Percentiles rank a stretch among this genome's conserved stretches.
Evolutionary conservation across 2,797 vertebrate genomes (phyloP).

Genomic region (Psittacula derbiana): DNA sequence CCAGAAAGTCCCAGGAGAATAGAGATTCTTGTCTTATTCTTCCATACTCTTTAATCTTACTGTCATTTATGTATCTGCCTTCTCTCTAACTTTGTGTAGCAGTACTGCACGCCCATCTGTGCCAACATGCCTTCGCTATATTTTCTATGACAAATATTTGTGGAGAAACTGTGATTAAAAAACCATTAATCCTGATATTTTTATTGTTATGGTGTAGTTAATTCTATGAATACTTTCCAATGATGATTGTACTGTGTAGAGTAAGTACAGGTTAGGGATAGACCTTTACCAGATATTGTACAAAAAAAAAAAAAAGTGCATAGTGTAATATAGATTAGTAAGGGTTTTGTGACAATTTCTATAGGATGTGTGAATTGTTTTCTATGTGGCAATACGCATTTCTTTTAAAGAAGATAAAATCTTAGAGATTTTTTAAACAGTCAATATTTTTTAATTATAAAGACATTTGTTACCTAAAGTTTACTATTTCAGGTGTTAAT

Average conservation of each 20-base stretch:
- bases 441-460: slow-evolving; percentile 82
- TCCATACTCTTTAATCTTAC: slow-evolving; percentile 45
- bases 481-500: slow-evolving; percentile 76
- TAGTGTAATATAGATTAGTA: slow-evolving; percentile 81
- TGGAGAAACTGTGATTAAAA: slow-evolving; percentile 80
- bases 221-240: slow-evolving; percentile 79
- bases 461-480: slow-evolving; percentile 81
- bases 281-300: slow-evolving; percentile 70
- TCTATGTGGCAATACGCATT: slow-evolving; percentile 79
- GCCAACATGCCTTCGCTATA: slow-evolving; percentile 77
- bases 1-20: slow-evolving; percentile 43
- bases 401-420: slow-evolving; percentile 76
- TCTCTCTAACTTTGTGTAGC: slow-evolving; percentile 64
- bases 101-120: slow-evolving; percentile 55
- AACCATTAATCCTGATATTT: slow-evolving; percentile 77
- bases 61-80: slow-evolving; percentile 62
- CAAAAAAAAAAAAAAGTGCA: slow-evolving; percentile 64
- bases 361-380: slow-evolving; percentile 80
- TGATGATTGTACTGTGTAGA: slow-evolving; percentile 78
- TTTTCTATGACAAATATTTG: slow-evolving; percentile 79
- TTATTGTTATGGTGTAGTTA: slow-evolving; percentile 79
- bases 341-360: slow-evolving; percentile 79
- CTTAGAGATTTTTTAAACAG: slow-evolving; percentile 78
- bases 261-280: slow-evolving; percentile 73
- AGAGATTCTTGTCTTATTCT: slow-evolving; percentile 48